A percentile compares a stretch with the other conserved stretches of the same genome.
Conservation (phyloP, 2,113 vertebrate genomes). For the Misgurnus anguillicaudatus region DNA sequence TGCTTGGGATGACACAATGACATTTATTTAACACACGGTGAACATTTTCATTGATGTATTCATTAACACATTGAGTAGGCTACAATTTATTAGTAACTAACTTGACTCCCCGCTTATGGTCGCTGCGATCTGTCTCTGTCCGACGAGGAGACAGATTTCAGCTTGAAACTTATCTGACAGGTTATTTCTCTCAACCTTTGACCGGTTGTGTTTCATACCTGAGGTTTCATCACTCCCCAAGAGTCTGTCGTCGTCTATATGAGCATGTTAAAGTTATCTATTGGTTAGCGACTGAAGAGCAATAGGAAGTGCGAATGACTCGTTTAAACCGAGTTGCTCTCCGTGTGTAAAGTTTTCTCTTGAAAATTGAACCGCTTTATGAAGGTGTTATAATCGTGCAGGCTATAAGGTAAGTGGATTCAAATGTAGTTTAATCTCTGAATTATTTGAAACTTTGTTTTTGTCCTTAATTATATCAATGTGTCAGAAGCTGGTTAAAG, state of each 20-base stretch:
- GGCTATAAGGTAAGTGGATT: background rate
- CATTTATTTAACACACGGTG: too few relatives aligned
- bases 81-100: too few relatives aligned
- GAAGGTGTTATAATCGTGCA: background rate
- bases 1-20: too few relatives aligned
- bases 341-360: background rate
- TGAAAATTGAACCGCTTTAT: background rate
- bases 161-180: background rate
- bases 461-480: too few relatives aligned
- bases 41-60: too few relatives aligned
- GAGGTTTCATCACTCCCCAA: background rate
- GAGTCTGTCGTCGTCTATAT: background rate
- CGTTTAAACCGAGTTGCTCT: background rate
- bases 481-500: too few relatives aligned
- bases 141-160: too few relatives aligned
- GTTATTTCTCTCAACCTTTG: background rate
- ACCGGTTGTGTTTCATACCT: background rate
- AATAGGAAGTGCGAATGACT: background rate
- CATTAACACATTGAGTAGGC: too few relatives aligned
- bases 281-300: background rate
- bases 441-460: background rate
- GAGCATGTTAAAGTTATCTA: too few relatives aligned
- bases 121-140: too few relatives aligned
- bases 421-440: background rate
- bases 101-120: too few relatives aligned